These are phyloP conservation scores for Lycia hirtaria DNA, from an alignment of 2,888 invertebrate species.

Conservation along the genomic window DNA sequence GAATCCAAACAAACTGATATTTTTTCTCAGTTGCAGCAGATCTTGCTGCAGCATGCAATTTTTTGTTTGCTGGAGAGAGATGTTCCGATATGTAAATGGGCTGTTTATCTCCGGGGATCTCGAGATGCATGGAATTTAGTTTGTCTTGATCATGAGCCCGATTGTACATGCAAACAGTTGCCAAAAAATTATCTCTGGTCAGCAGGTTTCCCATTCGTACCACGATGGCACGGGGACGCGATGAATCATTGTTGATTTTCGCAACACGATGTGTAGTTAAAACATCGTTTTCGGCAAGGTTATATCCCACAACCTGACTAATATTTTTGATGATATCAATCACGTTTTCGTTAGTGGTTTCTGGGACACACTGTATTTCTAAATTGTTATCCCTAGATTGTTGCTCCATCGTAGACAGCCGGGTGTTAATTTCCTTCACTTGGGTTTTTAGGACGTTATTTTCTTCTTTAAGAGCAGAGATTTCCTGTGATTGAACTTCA, in stretches of 20 bases:
- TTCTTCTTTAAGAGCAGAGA: not conserved
- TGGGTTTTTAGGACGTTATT: not conserved
- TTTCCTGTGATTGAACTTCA: not conserved
- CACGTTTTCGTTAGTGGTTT: not conserved
- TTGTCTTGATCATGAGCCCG: not conserved
- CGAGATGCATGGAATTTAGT: not conserved
- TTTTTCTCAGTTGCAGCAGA: not conserved
- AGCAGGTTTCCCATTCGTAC: not conserved
- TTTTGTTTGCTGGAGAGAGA: not conserved
- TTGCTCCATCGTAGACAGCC: not conserved
- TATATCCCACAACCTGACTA: not conserved
- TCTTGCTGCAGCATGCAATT: not conserved
- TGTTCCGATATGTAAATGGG: not conserved
- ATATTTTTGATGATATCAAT: not conserved
- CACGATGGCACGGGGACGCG: not conserved
- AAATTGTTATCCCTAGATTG: not conserved
- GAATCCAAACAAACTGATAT: slow-evolving; percentile 6
- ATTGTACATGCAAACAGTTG: not conserved
- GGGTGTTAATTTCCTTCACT: not conserved
- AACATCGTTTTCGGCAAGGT: slow-evolving; percentile 1
- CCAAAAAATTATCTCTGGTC: not conserved
- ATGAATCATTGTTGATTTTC: not conserved
- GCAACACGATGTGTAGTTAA: not conserved
- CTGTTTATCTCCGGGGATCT: not conserved
- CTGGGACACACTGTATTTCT: not conserved